Evolutionary conservation across 2,797 vertebrate species (phyloP), one percentile per base, ranked within the genome.

Genomic region (Pelobates cultripes): DNA sequence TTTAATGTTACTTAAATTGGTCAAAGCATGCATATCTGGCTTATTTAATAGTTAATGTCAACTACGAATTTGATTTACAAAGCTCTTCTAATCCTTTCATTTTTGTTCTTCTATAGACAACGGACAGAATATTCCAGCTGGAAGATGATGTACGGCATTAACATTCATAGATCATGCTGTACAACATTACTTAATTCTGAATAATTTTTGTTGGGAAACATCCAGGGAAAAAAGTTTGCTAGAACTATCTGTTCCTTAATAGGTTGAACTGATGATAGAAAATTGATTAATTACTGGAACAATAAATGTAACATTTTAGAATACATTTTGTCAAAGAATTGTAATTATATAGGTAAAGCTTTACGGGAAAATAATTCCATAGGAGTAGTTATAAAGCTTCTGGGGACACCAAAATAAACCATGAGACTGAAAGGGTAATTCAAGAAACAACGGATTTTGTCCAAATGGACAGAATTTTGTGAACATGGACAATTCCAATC

Each of bases 1-100:
- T 4, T 66, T 66, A 66, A 41, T 66, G 40, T 66, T 66, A 9
- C 63, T 66, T 66, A 66, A 66, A 66, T 66, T 66, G 63, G 63
- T 66, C 63, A 66, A 28, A 3, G 63, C 28, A 66, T 66, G n/a
- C 2, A 66, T 66, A 41, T 66, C 63, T 66, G 63, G 12, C 43
- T 68, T 68, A 42, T 68, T 14, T 68, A 68, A 68, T 43, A 42
- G 41, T 43, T 68, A 68, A 68, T 42, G 66, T 68, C 40, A 68
- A 43, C 40, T 43, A 40, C 12, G 5, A 5, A 14, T 68, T 43
- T 68, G 40, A 68, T 68, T 68, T 68, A 68, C 66, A 68, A 2
- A 14, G 40, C 13, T 42, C 4, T 43, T 15, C 41, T 68, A 68
- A 68, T 68, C 66, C 66, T 68, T 68, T 60, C 7, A 3, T 68